Percentiles rank a stretch among this genome's conserved stretches.
These are phyloP conservation scores for Cynopterus brachyotis DNA, from an alignment of 2,113 vertebrate species.

Conservation along the genomic window DNA sequence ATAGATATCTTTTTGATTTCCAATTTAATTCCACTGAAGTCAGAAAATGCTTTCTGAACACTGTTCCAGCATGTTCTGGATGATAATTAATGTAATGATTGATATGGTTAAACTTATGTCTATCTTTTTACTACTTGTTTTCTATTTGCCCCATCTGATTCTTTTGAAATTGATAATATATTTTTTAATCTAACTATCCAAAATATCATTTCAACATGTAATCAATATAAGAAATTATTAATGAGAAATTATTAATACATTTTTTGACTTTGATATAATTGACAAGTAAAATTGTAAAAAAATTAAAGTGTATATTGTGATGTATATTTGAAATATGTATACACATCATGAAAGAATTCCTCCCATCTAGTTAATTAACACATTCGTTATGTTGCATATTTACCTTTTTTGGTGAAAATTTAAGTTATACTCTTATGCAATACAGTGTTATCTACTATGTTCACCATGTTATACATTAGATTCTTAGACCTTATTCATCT, in stretches of 20 bases:
- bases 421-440: not conserved
- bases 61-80: not conserved
- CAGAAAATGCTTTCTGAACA: not conserved
- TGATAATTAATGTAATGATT: not conserved
- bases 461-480: not conserved
- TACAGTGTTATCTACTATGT: not conserved
- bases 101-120: not conserved
- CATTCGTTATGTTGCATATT: not conserved
- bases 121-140: not conserved
- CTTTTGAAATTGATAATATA: not conserved
- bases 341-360: too few relatives aligned
- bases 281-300: not conserved
- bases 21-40: not conserved
- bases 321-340: not conserved
- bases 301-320: not conserved
- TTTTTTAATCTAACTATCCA: not conserved
- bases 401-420: not conserved
- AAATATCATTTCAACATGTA: not conserved
- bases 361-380: not conserved
- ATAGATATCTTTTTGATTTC: not conserved
- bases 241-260: not conserved
- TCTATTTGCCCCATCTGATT: not conserved
- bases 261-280: not conserved
- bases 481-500: not conserved
- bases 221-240: not conserved